Base-by-base conservation (phyloP, 2,888 invertebrate genomes). In the Thumatha senex region DNA sequence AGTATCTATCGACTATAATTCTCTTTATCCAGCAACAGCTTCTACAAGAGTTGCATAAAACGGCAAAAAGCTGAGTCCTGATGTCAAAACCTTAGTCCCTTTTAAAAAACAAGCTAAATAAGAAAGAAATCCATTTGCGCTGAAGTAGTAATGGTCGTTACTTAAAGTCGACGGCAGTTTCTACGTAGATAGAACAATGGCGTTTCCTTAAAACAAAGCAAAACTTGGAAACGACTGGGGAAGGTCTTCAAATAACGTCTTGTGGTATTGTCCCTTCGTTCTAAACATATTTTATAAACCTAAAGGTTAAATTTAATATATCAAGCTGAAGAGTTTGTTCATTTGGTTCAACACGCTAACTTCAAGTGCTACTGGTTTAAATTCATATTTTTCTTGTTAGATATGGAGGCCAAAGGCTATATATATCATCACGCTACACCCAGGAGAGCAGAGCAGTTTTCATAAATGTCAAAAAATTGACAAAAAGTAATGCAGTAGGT, bases 111-210 rank as follows among this genome's bases (percentile, higher is more conserved):
- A 61, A 63, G 58, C 46, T 56, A 63, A 70, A 65, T 65, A 69
- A 63, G 59, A 67, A 67, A 61, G 60, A 62, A 69, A 60, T 58
- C 64, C 65, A 70, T 74, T 73, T 65, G 67, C 59, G 60, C 53
- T 54, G 48, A 50, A 62, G 65, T 54, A 61, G 60, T 59, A 63
- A 68, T 64, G 61, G 54, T 54, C 64, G 58, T 61, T 63, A 52
- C 59, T 67, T 70, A 58, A 59, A 55, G 56, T 49, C 48, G 39
- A 45, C 13, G 39, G 45, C 60, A 58, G 49, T 64, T 71, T 68
- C 54, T 60, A 56, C 47, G 56, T 63, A 65, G 56, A 56, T 54
- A 51, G 60, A 67, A 75, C 72, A 74, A 72, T 70, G 63, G 49
- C 51, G 49, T 67, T 64, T 62, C 65, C 56, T 67, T 66, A 42